These are phyloP conservation scores for Sturnus vulgaris DNA, from an alignment of 2,113 vertebrate genomes.

Conservation along the genomic window DNA sequence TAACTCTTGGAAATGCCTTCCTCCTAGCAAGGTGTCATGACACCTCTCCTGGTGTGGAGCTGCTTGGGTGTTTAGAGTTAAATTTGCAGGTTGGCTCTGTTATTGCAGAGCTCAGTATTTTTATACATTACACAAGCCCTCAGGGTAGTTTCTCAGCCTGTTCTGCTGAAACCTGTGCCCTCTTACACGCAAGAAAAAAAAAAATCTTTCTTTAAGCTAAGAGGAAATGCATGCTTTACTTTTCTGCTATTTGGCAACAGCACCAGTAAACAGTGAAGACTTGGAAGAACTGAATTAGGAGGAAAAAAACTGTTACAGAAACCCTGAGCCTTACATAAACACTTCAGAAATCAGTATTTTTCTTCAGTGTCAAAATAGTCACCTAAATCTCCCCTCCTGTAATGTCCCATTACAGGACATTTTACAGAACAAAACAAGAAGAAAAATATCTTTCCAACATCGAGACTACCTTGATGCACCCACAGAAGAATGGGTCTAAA, in stretches of 20 bases:
- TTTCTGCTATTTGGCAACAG: neutral
- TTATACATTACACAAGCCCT: neutral
- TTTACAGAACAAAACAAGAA: neutral
- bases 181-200: neutral
- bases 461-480: neutral
- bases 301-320: neutral
- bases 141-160: neutral
- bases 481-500: neutral
- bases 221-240: neutral
- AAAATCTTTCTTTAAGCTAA: neutral
- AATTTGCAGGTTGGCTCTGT: neutral
- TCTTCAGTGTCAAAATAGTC: neutral
- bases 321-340: neutral
- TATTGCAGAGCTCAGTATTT: neutral
- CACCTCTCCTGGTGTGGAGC: neutral
- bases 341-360: neutral
- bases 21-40: neutral
- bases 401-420: neutral
- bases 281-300: neutral
- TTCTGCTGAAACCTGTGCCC: neutral
- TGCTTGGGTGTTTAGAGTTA: neutral
- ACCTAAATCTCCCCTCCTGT: neutral
- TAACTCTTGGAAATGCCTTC: neutral
- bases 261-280: neutral
- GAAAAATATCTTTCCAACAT: neutral